phyloP scores from a whole-genome alignment of 2,113 vertebrate genomes.

The Colistium nudipinnis region DNA sequence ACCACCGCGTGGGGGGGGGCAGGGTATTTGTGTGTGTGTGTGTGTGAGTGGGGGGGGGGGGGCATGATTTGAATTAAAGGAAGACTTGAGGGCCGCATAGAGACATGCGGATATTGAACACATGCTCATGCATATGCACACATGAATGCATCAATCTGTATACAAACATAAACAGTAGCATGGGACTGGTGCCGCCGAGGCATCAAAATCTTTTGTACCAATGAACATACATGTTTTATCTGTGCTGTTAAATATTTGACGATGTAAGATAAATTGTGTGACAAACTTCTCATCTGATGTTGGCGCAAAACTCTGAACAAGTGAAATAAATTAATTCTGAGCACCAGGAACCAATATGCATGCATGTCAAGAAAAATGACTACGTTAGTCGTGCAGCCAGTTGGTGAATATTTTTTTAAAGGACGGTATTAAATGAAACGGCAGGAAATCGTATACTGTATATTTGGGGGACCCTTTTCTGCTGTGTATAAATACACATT shows the following conservation, averaged over 20 bases:
- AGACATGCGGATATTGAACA: slow-evolving; percentile 52
- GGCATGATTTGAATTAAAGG: slow-evolving; percentile 42
- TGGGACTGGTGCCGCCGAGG: slow-evolving; percentile 1
- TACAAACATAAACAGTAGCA: slow-evolving; percentile 27
- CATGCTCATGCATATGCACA: slow-evolving; percentile 68
- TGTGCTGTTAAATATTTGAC: background rate
- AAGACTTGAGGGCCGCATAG: slow-evolving; percentile 41
- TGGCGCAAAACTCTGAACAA: no score
- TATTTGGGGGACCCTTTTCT: background rate
- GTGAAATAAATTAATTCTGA: background rate
- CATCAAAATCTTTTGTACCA: slow-evolving; percentile 1
- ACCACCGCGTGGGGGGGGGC: slow-evolving; percentile 20
- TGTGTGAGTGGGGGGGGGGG: background rate
- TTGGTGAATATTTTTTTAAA: no score
- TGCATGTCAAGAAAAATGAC: no score
- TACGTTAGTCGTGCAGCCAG: no score
- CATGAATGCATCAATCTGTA: slow-evolving; percentile 38
- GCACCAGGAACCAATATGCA: background rate
- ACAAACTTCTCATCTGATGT: background rate
- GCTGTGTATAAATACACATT: background rate
- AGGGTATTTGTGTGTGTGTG: no score
- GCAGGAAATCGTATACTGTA: background rate
- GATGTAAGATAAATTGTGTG: background rate
- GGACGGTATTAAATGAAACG: no score
- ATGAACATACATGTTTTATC: background rate